A percentile compares a stretch with the other conserved stretches of the same genome.
Evolutionary conservation across 2,888 invertebrate genomes (phyloP).

Genomic region (Lasioglossum leucozonium): DNA sequence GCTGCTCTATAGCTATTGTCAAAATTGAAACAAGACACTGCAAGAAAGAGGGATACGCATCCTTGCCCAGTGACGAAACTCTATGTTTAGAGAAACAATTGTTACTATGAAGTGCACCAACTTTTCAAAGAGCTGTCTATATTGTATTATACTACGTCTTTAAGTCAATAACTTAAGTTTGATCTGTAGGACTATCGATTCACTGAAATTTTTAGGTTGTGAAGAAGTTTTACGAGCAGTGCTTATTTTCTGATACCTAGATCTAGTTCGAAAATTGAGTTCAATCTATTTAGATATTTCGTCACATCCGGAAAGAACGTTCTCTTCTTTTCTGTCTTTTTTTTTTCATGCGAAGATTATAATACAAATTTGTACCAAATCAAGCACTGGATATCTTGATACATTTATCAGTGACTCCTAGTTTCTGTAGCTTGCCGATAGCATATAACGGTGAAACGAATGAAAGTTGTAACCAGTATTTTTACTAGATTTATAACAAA

Average conservation of each 20-base stretch:
- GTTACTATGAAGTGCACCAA: conserved; percentile 67
- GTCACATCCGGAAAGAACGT: conserved; percentile 42
- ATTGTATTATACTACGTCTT: conserved; percentile 75
- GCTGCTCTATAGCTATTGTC: conserved; percentile 88
- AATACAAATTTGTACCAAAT: conserved; percentile 47
- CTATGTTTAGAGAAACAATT: conserved; percentile 61
- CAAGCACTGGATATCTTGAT: conserved; percentile 48
- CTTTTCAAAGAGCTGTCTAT: conserved; percentile 71
- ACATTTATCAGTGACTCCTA: conserved; percentile 64
- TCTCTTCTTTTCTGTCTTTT: conserved; percentile 5
- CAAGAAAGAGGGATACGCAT: conserved; percentile 58
- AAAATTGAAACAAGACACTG: conserved; percentile 53
- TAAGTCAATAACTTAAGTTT: conserved; percentile 70
- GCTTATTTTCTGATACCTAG: conserved; percentile 63
- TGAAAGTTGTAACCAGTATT: conserved; percentile 73
- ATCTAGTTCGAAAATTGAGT: conserved; percentile 55
- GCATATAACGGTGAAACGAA: conserved; percentile 62
- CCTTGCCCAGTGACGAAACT: conserved; percentile 69
- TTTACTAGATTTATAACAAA: conserved; percentile 63
- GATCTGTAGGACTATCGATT: conserved; percentile 65
- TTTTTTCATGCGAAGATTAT: conserved; percentile 21
- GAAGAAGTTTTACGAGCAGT: conserved; percentile 67
- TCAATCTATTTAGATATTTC: conserved; percentile 56
- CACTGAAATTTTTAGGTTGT: conserved; percentile 73
- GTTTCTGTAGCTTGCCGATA: conserved; percentile 63